A percentile compares a stretch with the other conserved stretches of the same genome.
These are phyloP conservation scores for Clarias magur DNA, from an alignment of 2,113 vertebrate genomes.

Conservation along the genomic window DNA sequence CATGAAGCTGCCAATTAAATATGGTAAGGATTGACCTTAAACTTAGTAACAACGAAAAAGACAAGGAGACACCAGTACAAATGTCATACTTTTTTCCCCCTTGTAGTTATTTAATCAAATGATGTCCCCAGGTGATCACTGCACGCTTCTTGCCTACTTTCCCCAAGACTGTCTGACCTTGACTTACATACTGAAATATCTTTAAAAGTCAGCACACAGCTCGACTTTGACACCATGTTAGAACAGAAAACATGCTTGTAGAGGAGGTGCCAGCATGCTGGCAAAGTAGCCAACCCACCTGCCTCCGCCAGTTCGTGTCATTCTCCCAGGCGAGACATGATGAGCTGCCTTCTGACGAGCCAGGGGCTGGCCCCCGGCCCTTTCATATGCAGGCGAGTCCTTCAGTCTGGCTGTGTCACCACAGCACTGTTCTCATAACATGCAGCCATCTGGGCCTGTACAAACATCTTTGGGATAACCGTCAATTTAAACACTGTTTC, in stretches of 20 bases:
- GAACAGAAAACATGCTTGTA: conserved; percentile 53
- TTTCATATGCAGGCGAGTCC: conserved; percentile 41
- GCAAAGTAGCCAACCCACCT: conserved; percentile 58
- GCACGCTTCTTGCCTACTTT: background rate
- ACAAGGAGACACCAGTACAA: background rate
- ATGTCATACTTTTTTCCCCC: background rate
- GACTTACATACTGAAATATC: conserved; percentile 49
- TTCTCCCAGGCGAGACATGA: conserved; percentile 50
- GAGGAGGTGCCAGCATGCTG: conserved; percentile 56
- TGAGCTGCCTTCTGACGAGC: conserved; percentile 59
- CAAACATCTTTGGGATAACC: conserved; percentile 42
- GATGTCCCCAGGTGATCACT: conserved; percentile 8
- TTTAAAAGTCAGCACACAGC: conserved; percentile 59
- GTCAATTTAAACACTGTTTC: conserved; percentile 43
- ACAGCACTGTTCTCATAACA: conserved; percentile 44
- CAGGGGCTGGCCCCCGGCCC: conserved; percentile 50
- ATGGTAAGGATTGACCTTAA: background rate
- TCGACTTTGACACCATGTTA: conserved; percentile 52
- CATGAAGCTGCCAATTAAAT: background rate
- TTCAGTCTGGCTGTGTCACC: conserved; percentile 41
- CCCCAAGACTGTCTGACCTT: conserved; percentile 45
- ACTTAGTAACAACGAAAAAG: background rate
- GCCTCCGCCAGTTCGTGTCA: conserved; percentile 45
- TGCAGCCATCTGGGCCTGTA: conserved; percentile 50
- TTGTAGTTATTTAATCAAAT: conserved; percentile 29